These are phyloP conservation scores for Vanacampus margaritifer DNA, from an alignment of 2,113 vertebrate species.

Conservation along the genomic window DNA sequence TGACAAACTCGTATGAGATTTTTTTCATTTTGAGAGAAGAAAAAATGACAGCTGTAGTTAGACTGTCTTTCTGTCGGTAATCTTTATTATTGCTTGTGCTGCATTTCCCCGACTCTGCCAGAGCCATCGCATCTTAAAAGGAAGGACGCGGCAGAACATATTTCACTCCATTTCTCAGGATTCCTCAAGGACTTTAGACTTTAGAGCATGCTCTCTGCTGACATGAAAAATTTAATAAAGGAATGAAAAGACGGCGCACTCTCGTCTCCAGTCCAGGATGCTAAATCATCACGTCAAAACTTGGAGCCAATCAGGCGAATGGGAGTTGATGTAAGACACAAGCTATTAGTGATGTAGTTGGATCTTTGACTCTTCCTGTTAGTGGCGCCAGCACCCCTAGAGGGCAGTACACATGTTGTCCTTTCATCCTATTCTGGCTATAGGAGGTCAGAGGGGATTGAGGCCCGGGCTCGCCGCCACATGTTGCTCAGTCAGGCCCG, in stretches of 20 bases:
- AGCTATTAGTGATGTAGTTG: slow-evolving; percentile 36
- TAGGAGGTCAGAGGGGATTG: slow-evolving; percentile 69
- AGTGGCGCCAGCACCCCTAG: slow-evolving; percentile 48
- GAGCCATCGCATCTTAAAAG: slow-evolving; percentile 45
- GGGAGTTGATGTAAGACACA: slow-evolving; percentile 28
- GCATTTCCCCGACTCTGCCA: slow-evolving; percentile 44
- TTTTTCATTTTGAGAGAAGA: neutral
- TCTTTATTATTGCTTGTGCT: slow-evolving; percentile 50
- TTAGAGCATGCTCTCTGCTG: slow-evolving; percentile 41
- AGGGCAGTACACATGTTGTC: slow-evolving; percentile 57
- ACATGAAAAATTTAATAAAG: slow-evolving; percentile 57
- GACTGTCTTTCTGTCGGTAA: slow-evolving; percentile 43
- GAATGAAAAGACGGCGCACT: slow-evolving; percentile 7
- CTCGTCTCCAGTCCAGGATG: slow-evolving; percentile 13
- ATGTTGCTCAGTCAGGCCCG: slow-evolving; percentile 59
- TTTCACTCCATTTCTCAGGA: slow-evolving; percentile 47
- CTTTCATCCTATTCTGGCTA: slow-evolving; percentile 54
- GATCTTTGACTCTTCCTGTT: slow-evolving; percentile 46
- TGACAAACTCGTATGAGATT: slow-evolving; percentile 50
- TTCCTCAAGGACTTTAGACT: slow-evolving; percentile 59
- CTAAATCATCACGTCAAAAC: slow-evolving; percentile 31
- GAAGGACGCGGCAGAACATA: slow-evolving; percentile 47
- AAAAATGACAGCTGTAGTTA: slow-evolving; percentile 26
- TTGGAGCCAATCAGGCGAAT: slow-evolving; percentile 17
- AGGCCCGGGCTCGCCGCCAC: slow-evolving; percentile 61